A percentile compares a stretch with the other conserved stretches of the same genome.
These are phyloP conservation scores for Lagocephalus sceleratus DNA, from an alignment of 2,797 vertebrate genomes.

Conservation along the genomic window DNA sequence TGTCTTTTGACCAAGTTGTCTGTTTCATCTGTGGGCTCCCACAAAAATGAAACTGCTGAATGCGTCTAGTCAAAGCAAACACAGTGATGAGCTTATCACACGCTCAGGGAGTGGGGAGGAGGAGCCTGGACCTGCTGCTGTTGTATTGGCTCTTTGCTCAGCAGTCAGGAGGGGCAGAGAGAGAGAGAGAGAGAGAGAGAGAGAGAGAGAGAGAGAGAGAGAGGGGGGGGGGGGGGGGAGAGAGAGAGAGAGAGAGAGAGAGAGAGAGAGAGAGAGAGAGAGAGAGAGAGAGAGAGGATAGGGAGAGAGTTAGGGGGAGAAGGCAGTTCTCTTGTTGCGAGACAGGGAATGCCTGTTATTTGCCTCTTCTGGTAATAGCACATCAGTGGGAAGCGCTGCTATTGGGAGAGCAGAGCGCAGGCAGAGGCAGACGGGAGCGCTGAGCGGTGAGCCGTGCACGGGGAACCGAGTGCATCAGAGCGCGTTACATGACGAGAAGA, in stretches of 20 bases:
- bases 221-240: no score
- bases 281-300: conserved; percentile 24
- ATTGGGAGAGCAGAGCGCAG: conserved; percentile 58
- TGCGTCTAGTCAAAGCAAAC: conserved; percentile 80
- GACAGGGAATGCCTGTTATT: conserved; percentile 84
- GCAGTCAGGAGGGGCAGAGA: conserved; percentile 71
- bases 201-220: conserved; percentile 35
- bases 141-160: conserved; percentile 79
- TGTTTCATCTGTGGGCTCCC: conserved; percentile 20
- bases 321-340: conserved; percentile 73
- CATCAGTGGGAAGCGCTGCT: conserved; percentile 69
- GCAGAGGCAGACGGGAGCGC: conserved; percentile 62
- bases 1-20: no score
- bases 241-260: conserved; percentile 54
- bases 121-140: conserved; percentile 58
- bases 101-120: conserved; percentile 77
- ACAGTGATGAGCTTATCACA: conserved; percentile 83
- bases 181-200: conserved; percentile 43
- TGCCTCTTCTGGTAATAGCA: conserved; percentile 84
- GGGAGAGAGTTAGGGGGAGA: conserved; percentile 56
- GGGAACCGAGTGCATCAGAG: conserved; percentile 34
- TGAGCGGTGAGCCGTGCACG: conserved; percentile 61
- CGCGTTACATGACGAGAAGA: conserved; percentile 14
- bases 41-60: conserved; percentile 61
- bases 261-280: conserved; percentile 30